phyloP scores from a whole-genome alignment of 2,888 invertebrate species.

The Pandemis cinnamomeana region DNA sequence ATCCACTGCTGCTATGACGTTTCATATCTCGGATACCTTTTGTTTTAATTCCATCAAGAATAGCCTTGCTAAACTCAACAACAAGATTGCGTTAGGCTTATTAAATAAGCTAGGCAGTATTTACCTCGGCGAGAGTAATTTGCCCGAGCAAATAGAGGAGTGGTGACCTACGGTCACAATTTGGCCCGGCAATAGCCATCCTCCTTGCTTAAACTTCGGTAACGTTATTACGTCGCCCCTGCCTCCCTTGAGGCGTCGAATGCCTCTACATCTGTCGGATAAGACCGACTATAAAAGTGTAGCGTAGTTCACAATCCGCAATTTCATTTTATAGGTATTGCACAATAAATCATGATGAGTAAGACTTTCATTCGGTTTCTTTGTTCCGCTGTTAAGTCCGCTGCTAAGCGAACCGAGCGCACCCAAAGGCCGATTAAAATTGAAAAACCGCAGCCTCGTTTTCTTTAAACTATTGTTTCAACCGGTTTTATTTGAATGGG shows the following conservation, averaged over 20 bases:
- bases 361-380: constrained; percentile 60
- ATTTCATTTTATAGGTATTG: constrained; percentile 75
- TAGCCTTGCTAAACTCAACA: constrained; percentile 38
- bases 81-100: constrained; percentile 58
- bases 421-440: constrained; percentile 56
- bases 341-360: constrained; percentile 69
- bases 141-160: constrained; percentile 70
- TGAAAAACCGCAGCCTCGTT: constrained; percentile 67
- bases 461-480: constrained; percentile 60
- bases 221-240: constrained; percentile 77
- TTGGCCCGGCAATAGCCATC: constrained; percentile 71
- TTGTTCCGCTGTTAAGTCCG: constrained; percentile 54
- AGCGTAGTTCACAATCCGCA: constrained; percentile 71
- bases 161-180: constrained; percentile 77
- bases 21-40: constrained; percentile 57
- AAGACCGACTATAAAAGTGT: constrained; percentile 72
- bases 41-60: constrained; percentile 59
- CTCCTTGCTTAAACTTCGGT: constrained; percentile 77
- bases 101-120: constrained; percentile 70
- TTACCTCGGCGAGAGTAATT: constrained; percentile 71
- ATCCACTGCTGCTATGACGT: constrained; percentile 67
- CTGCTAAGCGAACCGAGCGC: constrained; percentile 51
- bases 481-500: constrained; percentile 54
- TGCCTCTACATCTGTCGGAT: constrained; percentile 77
- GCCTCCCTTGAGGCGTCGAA: constrained; percentile 72